phyloP scores from a whole-genome alignment of 2,888 invertebrate genomes.

The Scaptomyza polygonia region DNA sequence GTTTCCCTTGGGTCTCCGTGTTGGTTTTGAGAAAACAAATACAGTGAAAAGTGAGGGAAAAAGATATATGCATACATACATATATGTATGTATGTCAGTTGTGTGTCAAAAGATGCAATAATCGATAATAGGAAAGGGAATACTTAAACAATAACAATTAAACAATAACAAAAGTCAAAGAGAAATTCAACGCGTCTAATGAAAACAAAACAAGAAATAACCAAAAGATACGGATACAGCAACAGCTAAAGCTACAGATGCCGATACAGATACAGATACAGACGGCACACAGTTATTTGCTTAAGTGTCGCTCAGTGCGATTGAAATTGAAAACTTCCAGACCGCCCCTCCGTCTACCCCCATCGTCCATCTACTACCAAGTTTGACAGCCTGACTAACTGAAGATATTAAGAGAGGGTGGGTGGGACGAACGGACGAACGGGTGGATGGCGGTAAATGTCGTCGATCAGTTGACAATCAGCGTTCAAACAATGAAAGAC shows the following conservation, averaged over 20 bases:
- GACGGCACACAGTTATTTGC: conserved; percentile 64
- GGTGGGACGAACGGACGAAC: too few relatives aligned
- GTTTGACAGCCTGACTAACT: conserved; percentile 26
- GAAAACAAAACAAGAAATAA: conserved; percentile 56
- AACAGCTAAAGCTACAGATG: conserved; percentile 24
- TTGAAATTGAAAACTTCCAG: conserved; percentile 69
- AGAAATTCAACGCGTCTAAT: conserved; percentile 61
- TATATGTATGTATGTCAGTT: conserved; percentile 18
- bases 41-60: conserved; percentile 41
- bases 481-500: conserved; percentile 70
- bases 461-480: conserved; percentile 76
- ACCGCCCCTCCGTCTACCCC: neutral
- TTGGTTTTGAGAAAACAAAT: conserved; percentile 72
- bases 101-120: conserved; percentile 65
- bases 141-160: conserved; percentile 18
- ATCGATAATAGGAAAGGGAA: conserved; percentile 68
- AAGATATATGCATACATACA: conserved; percentile 10
- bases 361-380: neutral
- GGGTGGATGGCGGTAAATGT: conserved; percentile 33
- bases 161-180: conserved; percentile 42
- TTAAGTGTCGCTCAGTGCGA: conserved; percentile 74
- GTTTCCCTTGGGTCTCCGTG: conserved; percentile 27
- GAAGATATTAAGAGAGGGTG: neutral
- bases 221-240: conserved; percentile 37
- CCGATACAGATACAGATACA: conserved; percentile 24